phyloP scores from a whole-genome alignment of 92 coral and sea anemone genomes.

The Metridium senile region DNA sequence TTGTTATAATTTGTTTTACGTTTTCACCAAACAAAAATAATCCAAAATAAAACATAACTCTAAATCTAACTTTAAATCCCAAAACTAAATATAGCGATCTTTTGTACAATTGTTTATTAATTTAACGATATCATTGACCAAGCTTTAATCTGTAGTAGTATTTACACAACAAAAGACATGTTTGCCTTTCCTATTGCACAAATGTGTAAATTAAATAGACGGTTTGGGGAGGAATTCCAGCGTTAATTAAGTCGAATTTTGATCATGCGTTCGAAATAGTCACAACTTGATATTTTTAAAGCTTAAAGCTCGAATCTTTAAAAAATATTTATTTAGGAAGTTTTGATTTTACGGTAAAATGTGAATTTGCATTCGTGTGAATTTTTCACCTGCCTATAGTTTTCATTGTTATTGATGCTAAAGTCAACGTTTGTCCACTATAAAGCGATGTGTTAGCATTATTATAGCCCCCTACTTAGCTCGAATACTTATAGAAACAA shows the following conservation, averaged over 20 bases:
- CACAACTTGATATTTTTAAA: too few species aligned
- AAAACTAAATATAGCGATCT: not conserved
- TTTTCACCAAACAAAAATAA: not conserved
- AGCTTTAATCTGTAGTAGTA: not conserved
- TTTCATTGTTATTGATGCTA: too few species aligned
- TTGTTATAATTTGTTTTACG: too few species aligned
- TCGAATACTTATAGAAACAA: too few species aligned
- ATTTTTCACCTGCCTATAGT: too few species aligned
- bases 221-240: not conserved
- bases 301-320: too few species aligned
- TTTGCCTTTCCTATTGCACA: not conserved
- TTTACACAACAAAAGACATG: not conserved
- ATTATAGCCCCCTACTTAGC: too few species aligned
- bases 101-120: conserved; percentile 3
- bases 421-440: too few species aligned
- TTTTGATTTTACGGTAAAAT: too few species aligned
- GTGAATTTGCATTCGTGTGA: too few species aligned
- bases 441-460: too few species aligned
- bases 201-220: conserved; percentile 1
- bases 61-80: not conserved
- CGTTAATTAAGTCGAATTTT: not conserved
- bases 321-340: too few species aligned
- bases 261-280: not conserved
- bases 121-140: not conserved
- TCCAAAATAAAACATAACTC: not conserved